Evolutionary conservation across 2,888 invertebrate genomes (phyloP).

Genomic region (Morpho achilles): DNA sequence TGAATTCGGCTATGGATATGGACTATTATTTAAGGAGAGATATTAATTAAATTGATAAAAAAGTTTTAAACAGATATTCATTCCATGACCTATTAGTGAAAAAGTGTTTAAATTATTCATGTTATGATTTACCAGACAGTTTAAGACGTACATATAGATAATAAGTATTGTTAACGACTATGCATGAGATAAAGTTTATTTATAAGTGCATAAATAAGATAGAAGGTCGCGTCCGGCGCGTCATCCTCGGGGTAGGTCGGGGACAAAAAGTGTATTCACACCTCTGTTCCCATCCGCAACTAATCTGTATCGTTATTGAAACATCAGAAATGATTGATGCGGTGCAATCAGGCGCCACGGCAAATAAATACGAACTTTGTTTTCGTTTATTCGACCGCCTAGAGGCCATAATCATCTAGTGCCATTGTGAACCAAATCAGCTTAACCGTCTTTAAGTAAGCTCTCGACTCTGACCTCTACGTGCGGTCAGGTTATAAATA

Average conservation of each 20-base stretch:
- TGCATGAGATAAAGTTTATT: slow-evolving; percentile 55
- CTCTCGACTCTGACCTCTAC: slow-evolving; percentile 35
- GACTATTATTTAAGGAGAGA: too few species aligned
- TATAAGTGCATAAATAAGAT: slow-evolving; percentile 64
- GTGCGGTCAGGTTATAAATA: slow-evolving; percentile 35
- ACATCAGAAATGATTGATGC: slow-evolving; percentile 47
- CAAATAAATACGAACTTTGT: slow-evolving; percentile 44
- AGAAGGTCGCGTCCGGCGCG: slow-evolving; percentile 57
- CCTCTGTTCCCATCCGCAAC: slow-evolving; percentile 32
- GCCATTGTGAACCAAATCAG: slow-evolving; percentile 26
- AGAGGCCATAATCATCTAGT: slow-evolving; percentile 39
- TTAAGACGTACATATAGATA: slow-evolving; percentile 40
- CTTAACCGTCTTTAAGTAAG: slow-evolving; percentile 31
- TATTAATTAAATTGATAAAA: too few species aligned
- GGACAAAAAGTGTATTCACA: slow-evolving; percentile 42
- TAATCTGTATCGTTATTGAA: slow-evolving; percentile 43
- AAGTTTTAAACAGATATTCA: too few species aligned
- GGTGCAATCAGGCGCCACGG: slow-evolving; percentile 33
- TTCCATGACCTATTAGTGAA: too few species aligned
- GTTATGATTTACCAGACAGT: slow-evolving; percentile 12
- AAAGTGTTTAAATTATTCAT: neutral
- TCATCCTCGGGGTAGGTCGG: slow-evolving; percentile 67
- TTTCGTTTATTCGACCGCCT: slow-evolving; percentile 41
- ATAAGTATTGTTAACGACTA: slow-evolving; percentile 40
- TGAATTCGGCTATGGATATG: too few species aligned